Evolutionary conservation across 92 coral and sea anemone species (phyloP).

Genomic region (Parazoanthus darwini): DNA sequence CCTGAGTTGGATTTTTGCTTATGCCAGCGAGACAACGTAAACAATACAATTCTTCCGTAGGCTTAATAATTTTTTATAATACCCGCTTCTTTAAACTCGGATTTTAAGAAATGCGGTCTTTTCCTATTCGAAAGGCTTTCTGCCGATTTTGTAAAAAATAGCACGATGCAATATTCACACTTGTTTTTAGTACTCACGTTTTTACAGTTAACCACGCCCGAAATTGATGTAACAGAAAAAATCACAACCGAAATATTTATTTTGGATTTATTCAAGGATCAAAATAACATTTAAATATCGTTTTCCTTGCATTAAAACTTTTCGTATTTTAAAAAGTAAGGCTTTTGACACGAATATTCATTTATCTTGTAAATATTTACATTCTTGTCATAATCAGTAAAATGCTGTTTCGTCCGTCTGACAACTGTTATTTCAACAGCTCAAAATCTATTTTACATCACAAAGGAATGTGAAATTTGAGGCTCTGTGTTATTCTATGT

Average conservation of each 20-base stretch:
- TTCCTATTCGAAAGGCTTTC: not conserved
- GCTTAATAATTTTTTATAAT: not conserved
- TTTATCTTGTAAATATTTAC: not conserved
- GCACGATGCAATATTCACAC: not conserved
- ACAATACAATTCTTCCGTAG: no score
- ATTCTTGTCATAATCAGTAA: not conserved
- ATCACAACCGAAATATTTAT: not conserved
- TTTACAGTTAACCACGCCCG: not conserved
- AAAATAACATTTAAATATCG: not conserved
- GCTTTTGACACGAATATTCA: conserved; percentile 3
- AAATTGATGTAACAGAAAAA: not conserved
- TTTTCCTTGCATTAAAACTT: no score
- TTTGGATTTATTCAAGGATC: not conserved
- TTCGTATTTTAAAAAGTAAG: not conserved
- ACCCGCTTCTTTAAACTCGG: no score
- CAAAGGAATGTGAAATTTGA: not conserved
- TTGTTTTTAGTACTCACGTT: not conserved
- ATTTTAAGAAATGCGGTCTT: not conserved
- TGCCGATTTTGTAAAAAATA: not conserved
- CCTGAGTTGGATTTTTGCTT: no score
- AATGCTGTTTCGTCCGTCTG: not conserved
- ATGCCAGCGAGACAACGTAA: no score
- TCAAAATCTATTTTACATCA: not conserved
- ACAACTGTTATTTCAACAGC: not conserved
- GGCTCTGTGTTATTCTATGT: not conserved